These are phyloP conservation scores for Coremacera marginata DNA, from an alignment of 2,888 invertebrate species.

Conservation along the genomic window DNA sequence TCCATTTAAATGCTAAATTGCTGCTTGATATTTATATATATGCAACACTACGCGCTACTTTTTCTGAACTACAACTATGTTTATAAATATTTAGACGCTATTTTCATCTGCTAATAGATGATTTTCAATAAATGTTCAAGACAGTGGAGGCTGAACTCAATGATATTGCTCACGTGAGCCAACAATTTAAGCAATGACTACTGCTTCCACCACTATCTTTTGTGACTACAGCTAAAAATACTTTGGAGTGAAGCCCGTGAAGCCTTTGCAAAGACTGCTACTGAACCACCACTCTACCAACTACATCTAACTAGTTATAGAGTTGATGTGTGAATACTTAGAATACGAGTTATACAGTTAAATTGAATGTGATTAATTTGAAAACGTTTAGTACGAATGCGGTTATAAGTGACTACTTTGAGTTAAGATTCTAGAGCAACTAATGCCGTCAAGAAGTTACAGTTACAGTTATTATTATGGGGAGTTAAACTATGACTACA, in stretches of 20 bases:
- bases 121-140: background rate
- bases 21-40: background rate
- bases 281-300: background rate
- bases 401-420: conserved; percentile 21
- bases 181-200: too few relatives aligned
- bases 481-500: background rate
- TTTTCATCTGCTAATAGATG: background rate
- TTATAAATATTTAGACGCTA: background rate
- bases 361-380: conserved; percentile 16
- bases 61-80: background rate
- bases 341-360: conserved; percentile 8
- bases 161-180: background rate
- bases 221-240: background rate
- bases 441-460: conserved; percentile 1
- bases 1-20: background rate
- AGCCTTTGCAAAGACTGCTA: background rate
- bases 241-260: background rate
- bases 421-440: conserved; percentile 9
- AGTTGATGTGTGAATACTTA: background rate
- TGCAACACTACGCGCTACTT: conserved; percentile 6
- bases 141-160: background rate
- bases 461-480: background rate
- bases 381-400: conserved; percentile 49
- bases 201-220: background rate
- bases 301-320: conserved; percentile 6